Evolutionary conservation across 2,797 vertebrate species (phyloP), one percentile per base, ranked within the genome.

Genomic region (Tapera naevia): DNA sequence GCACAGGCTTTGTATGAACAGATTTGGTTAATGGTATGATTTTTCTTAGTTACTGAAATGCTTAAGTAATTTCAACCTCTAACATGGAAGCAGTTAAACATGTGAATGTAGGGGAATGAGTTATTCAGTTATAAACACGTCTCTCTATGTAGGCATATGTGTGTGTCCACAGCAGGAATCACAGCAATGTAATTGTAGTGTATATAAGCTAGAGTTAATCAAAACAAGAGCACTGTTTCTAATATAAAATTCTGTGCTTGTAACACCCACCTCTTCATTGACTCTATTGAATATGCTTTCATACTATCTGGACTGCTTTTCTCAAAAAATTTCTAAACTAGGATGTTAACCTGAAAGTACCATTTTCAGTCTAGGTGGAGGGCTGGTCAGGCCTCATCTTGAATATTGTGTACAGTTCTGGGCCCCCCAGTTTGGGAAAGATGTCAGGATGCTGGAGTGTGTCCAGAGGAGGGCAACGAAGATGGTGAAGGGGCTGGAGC

Each of bases 21-120:
- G 71, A 82, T 91, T 94, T 96, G 94, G 60, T 87, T 96, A 94
- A 88, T 88, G 60, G 45, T 76, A 80, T 90, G 58, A 96, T 91
- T 94, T 48, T 94, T 93, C 82, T 72, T 86, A 66, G 83, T 86
- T 82, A 57, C 82, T 70, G 76, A 81, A 81, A 48, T 66, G 32
- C 89, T 79, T 89, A 48, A 95, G 93, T 82, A 3, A 37, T 87
- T 92, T 75, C 62, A 83, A 72, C 72, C 69, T 92, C 87, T 88
- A 84, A 62, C n/a, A 7, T 86, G 70, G 86, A 93, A 94, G 80
- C 2, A 7, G 80, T 84, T 96, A 93, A 90, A 70, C 51, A 86
- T 94, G 90, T 79, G 94, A 91, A 93, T 91, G 12, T 70, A 27
- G 73, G 64, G 35, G 62, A 79, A 67, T 80, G 46, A 92, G 50